A percentile compares a stretch with the other conserved stretches of the same genome.
phyloP scores from a whole-genome alignment of 2,888 invertebrate species.

The Metopia argyrocephala region DNA sequence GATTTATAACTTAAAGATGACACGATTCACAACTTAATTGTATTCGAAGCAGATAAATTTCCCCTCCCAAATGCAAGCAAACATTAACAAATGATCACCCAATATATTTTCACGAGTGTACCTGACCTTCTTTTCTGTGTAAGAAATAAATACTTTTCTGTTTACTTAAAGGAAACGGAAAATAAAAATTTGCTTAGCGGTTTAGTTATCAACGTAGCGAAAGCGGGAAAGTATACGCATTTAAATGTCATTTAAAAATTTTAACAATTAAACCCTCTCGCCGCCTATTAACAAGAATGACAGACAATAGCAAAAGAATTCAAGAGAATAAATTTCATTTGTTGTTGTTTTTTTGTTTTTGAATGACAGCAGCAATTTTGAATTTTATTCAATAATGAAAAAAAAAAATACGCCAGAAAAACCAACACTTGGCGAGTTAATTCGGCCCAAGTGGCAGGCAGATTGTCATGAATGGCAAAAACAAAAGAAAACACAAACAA shows the following conservation, averaged over 20 bases:
- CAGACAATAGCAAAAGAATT: constrained; percentile 57
- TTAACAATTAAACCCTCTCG: constrained; percentile 44
- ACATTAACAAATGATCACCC: constrained; percentile 31
- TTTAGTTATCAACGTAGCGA: constrained; percentile 67
- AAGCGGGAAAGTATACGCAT: constrained; percentile 12
- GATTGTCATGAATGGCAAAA: constrained; percentile 56
- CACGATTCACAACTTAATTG: constrained; percentile 71
- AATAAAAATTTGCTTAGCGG: constrained; percentile 72
- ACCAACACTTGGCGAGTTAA: constrained; percentile 50
- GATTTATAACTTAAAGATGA: constrained; percentile 70
- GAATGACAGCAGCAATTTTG: constrained; percentile 64
- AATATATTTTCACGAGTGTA: constrained; percentile 19
- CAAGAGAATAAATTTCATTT: constrained; percentile 43
- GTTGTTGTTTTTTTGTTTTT: constrained; percentile 33
- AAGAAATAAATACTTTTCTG: neutral
- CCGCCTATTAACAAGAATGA: constrained; percentile 10
- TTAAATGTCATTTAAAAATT: neutral
- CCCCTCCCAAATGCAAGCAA: constrained; percentile 38
- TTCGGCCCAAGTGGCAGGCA: constrained; percentile 72
- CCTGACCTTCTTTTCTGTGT: constrained; percentile 52
- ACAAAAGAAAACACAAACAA: constrained; percentile 14
- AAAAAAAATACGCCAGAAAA: constrained; percentile 25
- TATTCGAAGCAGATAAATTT: constrained; percentile 52
- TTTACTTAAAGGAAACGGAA: constrained; percentile 7
- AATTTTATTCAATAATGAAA: constrained; percentile 18